These are phyloP conservation scores for Macrotis lagotis DNA, from an alignment of 2,113 vertebrate species.

Conservation along the genomic window DNA sequence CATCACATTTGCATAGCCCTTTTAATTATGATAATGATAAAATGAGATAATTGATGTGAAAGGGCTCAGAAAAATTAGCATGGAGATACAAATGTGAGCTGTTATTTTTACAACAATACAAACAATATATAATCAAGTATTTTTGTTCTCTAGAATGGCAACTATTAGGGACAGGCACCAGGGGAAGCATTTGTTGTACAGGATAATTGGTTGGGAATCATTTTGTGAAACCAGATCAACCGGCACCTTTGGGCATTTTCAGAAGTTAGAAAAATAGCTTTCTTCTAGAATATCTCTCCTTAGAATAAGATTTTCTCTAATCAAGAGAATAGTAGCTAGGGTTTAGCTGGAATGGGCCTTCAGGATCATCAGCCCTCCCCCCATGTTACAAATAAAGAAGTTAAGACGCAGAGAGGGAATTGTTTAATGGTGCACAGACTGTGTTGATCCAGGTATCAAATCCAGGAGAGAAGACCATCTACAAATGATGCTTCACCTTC, in stretches of 20 bases:
- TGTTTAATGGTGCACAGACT: conserved; percentile 3
- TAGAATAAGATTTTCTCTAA: background rate
- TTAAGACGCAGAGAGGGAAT: background rate
- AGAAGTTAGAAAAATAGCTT: background rate
- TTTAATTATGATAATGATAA: background rate
- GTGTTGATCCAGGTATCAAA: conserved; percentile 5
- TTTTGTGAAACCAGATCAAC: background rate
- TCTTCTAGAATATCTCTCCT: background rate
- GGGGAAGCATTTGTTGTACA: background rate
- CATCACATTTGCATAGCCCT: background rate
- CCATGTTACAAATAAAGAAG: background rate
- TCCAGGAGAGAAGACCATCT: background rate
- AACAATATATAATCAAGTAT: background rate
- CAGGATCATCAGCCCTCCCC: background rate
- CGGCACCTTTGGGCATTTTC: background rate
- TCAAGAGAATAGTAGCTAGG: background rate
- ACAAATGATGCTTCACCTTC: background rate
- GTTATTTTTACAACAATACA: background rate
- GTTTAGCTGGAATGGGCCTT: background rate
- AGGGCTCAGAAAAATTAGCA: background rate
- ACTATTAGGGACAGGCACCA: background rate
- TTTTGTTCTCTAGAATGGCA: background rate
- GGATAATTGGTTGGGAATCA: background rate
- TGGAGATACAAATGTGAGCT: background rate
- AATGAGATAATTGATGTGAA: background rate